Evolutionary conservation across 2,888 invertebrate species (phyloP).

Genomic region (Sarcophaga subvicina): DNA sequence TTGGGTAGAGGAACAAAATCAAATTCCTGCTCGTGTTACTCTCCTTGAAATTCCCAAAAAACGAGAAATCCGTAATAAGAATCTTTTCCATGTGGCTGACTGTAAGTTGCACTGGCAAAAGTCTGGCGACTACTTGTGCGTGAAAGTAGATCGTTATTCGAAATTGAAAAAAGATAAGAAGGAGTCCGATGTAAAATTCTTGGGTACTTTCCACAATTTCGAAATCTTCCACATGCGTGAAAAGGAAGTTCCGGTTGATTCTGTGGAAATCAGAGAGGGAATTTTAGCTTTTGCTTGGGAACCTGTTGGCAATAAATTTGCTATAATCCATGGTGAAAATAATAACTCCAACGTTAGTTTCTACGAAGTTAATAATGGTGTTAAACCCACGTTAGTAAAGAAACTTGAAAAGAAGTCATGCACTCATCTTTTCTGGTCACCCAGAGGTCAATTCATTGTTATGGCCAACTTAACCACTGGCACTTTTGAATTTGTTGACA

Average conservation of each 20-base stretch:
- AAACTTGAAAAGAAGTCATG: constrained; percentile 94
- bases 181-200: constrained; percentile 95
- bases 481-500: constrained; percentile 96
- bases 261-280: constrained; percentile 96
- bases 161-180: constrained; percentile 97
- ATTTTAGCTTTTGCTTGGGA: constrained; percentile 99
- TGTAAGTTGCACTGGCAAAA: constrained; percentile 99
- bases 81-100: constrained; percentile 98
- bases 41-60: constrained; percentile 95
- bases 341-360: constrained; percentile 92
- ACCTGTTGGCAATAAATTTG: constrained; percentile 97
- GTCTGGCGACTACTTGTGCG: constrained; percentile 97
- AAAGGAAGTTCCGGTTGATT: constrained; percentile 98
- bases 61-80: constrained; percentile 94
- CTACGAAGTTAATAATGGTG: constrained; percentile 95
- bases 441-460: constrained; percentile 96
- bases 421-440: constrained; percentile 98
- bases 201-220: constrained; percentile 98
- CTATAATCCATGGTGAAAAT: constrained; percentile 96
- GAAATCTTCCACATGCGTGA: constrained; percentile 99
- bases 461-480: constrained; percentile 95
- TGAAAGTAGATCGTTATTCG: constrained; percentile 93
- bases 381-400: constrained; percentile 93
- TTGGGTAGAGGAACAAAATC: constrained; percentile 99
- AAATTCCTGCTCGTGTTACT: constrained; percentile 97